A percentile compares a stretch with the other conserved stretches of the same genome.
phyloP scores from a whole-genome alignment of 2,888 invertebrate species.

The Molanna angustata region DNA sequence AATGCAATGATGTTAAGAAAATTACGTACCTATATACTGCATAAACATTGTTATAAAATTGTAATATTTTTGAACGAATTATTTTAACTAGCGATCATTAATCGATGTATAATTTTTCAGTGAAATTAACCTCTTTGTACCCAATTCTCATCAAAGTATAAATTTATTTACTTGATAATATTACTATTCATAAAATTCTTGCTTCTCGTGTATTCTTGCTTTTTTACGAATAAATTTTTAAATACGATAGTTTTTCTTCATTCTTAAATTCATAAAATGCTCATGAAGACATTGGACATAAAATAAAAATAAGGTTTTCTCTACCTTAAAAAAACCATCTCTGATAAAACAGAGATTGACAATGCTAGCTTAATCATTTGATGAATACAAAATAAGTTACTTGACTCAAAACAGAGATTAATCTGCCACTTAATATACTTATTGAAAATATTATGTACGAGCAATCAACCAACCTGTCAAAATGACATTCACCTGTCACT shows the following conservation, averaged over 20 bases:
- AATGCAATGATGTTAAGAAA: too few species aligned
- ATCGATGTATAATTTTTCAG: too few species aligned
- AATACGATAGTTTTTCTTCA: background rate
- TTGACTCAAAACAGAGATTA: background rate
- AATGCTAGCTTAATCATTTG: background rate
- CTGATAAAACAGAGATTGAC: background rate
- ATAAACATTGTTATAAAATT: too few species aligned
- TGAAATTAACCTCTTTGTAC: too few species aligned
- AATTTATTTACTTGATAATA: too few species aligned
- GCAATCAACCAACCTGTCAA: constrained; percentile 5
- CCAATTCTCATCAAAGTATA: too few species aligned
- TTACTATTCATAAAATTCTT: too few species aligned
- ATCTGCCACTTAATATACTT: background rate
- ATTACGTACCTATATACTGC: too few species aligned
- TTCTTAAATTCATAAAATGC: background rate
- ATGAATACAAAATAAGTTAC: background rate
- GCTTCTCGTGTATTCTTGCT: too few species aligned
- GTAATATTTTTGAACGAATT: too few species aligned
- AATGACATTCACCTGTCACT: constrained; percentile 27
- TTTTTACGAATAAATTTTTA: too few species aligned
- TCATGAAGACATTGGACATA: background rate
- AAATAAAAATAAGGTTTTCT: background rate
- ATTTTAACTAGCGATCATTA: too few species aligned
- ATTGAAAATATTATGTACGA: background rate
- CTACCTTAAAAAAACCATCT: background rate